Evolutionary conservation across 2,113 vertebrate genomes (phyloP).

Genomic region (Origma solitaria): DNA sequence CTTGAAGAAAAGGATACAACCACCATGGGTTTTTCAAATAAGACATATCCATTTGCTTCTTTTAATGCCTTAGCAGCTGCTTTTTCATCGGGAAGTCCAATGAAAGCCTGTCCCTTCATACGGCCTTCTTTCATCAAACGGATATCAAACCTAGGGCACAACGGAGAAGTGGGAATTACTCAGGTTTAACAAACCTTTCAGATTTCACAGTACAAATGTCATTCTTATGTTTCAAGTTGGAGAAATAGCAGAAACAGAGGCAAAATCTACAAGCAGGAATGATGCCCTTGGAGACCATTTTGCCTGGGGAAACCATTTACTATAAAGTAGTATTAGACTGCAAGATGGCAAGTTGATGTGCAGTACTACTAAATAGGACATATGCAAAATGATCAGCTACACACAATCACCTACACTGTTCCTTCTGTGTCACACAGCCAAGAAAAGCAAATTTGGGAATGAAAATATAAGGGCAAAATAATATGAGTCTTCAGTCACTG

Average conservation of each 20-base stretch:
- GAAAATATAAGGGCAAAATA: neutral
- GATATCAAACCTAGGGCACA: conserved; percentile 88
- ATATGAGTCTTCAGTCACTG: neutral
- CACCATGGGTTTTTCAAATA: conserved; percentile 92
- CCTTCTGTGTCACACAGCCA: neutral
- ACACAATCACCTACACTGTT: neutral
- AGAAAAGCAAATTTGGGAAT: neutral
- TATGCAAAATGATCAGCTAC: neutral
- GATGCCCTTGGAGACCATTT: neutral
- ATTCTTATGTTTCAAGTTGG: neutral
- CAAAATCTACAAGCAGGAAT: neutral
- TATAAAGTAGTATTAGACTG: neutral
- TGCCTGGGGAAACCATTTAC: neutral
- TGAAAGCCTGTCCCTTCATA: conserved; percentile 98
- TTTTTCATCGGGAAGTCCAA: conserved; percentile 91
- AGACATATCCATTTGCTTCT: conserved; percentile 91
- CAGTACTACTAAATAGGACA: neutral
- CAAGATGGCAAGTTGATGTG: neutral
- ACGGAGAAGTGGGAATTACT: neutral
- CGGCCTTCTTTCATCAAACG: conserved; percentile 97
- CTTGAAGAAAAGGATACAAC: conserved; percentile 90
- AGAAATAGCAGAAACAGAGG: neutral
- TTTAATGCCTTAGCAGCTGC: conserved; percentile 90
- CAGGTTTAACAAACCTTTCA: neutral
- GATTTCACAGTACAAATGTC: neutral